These are phyloP conservation scores for Agrenia bidenticulata DNA, from an alignment of 2,888 invertebrate genomes.

Conservation along the genomic window DNA sequence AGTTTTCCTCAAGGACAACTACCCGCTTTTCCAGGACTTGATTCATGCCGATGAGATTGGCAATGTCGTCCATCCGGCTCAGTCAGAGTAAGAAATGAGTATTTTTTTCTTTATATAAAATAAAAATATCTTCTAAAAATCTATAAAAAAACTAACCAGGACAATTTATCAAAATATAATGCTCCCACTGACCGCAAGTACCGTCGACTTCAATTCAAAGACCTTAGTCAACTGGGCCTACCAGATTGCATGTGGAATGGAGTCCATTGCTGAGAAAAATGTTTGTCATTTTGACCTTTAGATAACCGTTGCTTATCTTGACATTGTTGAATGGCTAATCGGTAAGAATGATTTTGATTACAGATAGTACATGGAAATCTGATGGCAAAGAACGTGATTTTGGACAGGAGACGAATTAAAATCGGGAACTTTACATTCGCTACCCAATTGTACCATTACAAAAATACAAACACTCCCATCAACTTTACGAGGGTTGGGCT, in stretches of 20 bases:
- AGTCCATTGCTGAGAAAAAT: constrained; percentile 11
- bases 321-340: not conserved
- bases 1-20: constrained; percentile 21
- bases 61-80: too few relatives aligned
- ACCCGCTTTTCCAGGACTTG: constrained; percentile 7
- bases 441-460: constrained; percentile 16
- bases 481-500: constrained; percentile 1
- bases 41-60: constrained; percentile 15
- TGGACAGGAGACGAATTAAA: constrained; percentile 9
- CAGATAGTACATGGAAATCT: constrained; percentile 27
- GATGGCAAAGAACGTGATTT: constrained; percentile 15
- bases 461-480: not conserved
- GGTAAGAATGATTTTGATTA: not conserved
- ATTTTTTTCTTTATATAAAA: not conserved
- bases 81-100: too few relatives aligned
- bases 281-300: not conserved
- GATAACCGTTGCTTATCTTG: not conserved
- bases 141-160: too few relatives aligned
- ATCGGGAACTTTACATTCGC: constrained; percentile 23
- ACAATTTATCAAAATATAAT: constrained; percentile 25
- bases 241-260: constrained; percentile 25
- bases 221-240: constrained; percentile 16
- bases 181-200: too few relatives aligned
- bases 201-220: constrained; percentile 9
- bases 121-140: too few relatives aligned